Conservation (phyloP, 2,113 vertebrate species). For the Excalfactoria chinensis region DNA sequence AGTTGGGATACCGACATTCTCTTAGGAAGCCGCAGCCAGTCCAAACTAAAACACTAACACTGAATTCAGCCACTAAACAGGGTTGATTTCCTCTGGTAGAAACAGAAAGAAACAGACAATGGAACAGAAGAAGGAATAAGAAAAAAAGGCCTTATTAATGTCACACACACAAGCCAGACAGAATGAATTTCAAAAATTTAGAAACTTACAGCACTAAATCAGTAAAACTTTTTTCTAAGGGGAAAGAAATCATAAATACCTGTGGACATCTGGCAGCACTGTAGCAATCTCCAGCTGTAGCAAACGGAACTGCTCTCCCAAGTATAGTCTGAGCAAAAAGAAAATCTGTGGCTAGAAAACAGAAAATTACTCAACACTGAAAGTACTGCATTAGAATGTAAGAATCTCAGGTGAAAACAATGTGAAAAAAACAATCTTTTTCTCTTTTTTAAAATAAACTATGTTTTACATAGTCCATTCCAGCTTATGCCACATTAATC, state of each 20-base stretch:
- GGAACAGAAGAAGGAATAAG: background rate
- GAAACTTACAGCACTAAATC: background rate
- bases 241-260: conserved; percentile 70
- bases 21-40: background rate
- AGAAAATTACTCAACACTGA: conserved; percentile 37
- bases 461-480: background rate
- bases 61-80: background rate
- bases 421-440: background rate
- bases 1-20: background rate
- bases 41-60: background rate
- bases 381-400: background rate
- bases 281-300: conserved; percentile 91
- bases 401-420: background rate
- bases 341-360: conserved; percentile 87
- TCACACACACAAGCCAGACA: background rate
- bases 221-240: background rate
- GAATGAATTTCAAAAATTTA: background rate
- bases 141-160: background rate
- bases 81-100: background rate
- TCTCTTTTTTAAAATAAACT: background rate
- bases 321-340: conserved; percentile 85
- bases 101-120: background rate
- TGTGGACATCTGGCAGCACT: conserved; percentile 92
- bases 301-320: conserved; percentile 87
- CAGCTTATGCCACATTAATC: background rate